Percentiles rank a stretch among this genome's conserved stretches.
Conservation (phyloP, 2,888 invertebrate genomes). For the Ctenicera cuprea region DNA sequence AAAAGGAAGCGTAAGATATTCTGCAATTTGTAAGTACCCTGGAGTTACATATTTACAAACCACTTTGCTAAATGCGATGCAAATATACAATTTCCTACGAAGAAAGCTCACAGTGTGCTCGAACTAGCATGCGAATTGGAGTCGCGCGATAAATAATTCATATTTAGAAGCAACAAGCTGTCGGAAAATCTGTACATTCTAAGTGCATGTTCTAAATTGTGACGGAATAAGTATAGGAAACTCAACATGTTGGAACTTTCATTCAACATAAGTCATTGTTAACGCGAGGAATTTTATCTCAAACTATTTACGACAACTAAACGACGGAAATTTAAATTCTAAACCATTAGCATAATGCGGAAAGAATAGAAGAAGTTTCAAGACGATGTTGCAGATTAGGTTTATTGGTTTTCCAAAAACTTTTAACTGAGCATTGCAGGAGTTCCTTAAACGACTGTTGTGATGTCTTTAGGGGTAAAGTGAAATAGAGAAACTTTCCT, state of each 20-base stretch:
- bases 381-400: conserved; percentile 36
- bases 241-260: not conserved
- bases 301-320: conserved; percentile 38
- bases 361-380: conserved; percentile 39
- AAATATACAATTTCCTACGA: conserved; percentile 43
- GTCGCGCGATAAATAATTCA: conserved; percentile 44
- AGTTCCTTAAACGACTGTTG: conserved; percentile 36
- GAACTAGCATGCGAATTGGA: conserved; percentile 38
- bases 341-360: conserved; percentile 43
- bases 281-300: conserved; percentile 4
- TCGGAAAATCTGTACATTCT: conserved; percentile 40
- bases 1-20: not conserved
- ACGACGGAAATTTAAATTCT: conserved; percentile 45
- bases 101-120: conserved; percentile 33
- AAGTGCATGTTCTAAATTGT: conserved; percentile 18
- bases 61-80: conserved; percentile 47
- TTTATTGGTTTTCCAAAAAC: conserved; percentile 45
- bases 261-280: conserved; percentile 14
- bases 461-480: conserved; percentile 29
- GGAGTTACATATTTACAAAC: conserved; percentile 43
- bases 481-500: conserved; percentile 19
- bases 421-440: conserved; percentile 37
- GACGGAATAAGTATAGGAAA: not conserved
- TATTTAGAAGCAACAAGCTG: conserved; percentile 47
- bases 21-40: conserved; percentile 35